Percentiles rank a stretch among this genome's conserved stretches.
Conservation (phyloP, 2,113 vertebrate species). For the Limnothrissa miodon region DNA sequence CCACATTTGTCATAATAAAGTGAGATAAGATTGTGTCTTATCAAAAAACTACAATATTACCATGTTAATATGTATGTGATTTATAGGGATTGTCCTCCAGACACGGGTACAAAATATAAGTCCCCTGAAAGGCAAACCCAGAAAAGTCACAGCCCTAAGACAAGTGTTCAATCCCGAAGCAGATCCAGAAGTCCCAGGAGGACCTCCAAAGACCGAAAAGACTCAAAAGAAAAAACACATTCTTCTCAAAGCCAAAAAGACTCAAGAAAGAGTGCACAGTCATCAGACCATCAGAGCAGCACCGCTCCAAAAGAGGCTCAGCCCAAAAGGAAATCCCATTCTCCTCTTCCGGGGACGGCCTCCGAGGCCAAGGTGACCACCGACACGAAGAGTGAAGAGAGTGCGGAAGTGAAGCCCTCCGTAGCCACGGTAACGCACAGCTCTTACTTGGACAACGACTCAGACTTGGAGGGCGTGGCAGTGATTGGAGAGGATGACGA, state of each 20-base stretch:
- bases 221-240: conserved; percentile 4
- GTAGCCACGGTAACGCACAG: background rate
- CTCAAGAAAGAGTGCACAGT: conserved; percentile 5
- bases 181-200: conserved; percentile 37
- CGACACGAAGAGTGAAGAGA: background rate
- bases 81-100: conserved; percentile 1
- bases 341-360: conserved; percentile 5
- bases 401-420: background rate
- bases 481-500: conserved; percentile 59
- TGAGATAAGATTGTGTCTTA: no score
- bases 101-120: conserved; percentile 33
- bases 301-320: conserved; percentile 1
- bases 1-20: no score
- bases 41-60: no score
- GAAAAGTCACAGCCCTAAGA: conserved; percentile 15
- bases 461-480: conserved; percentile 65
- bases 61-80: background rate
- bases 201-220: conserved; percentile 10
- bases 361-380: conserved; percentile 1
- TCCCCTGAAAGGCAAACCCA: conserved; percentile 37
- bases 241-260: background rate
- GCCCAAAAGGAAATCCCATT: conserved; percentile 20
- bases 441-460: conserved; percentile 58
- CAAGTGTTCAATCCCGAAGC: conserved; percentile 19
- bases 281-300: background rate